Evolutionary conservation across 2,888 invertebrate species (phyloP), one percentile per base, ranked within the genome.

Genomic region (Taenaris catops): DNA sequence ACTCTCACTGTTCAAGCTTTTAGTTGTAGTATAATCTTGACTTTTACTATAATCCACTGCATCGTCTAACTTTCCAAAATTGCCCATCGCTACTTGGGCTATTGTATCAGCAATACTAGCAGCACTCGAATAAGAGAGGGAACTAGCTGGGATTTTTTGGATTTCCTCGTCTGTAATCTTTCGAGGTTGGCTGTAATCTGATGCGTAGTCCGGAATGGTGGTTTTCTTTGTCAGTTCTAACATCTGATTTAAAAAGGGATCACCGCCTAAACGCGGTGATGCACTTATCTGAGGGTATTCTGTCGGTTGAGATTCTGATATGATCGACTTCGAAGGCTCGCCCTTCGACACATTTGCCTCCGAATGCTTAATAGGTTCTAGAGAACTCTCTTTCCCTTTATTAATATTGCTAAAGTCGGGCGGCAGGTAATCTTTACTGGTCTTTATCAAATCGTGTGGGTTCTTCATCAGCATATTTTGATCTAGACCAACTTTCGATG

Each of bases 121-220:
- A 0, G 79, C 59, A 20, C 63, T 70, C 17, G 81, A 62, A 43
- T 86, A 86, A 0, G 86, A 64, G 44, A 87, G 81, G 47, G 83
- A 71, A 41, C 89, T 80, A 6, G 88, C 66, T 44, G 89, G 84
- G 39, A 87, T 61, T 25, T 84, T 69, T 7, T 75, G 69, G 6
- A 71, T 56, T 36, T 87, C 73, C 39, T 90, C 90, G 45, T 89
- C 90, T 12, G 83, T 65, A 26, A 91, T 72, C 65, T 92, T 92
- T 5, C 88, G 53, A 23, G 89, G 88, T 34, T 91, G 90, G 38
- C 84, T 76, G 37, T 81, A 81, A 44, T 88, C 87, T 1, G 74
- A 56, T 46, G 81, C 63, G 45, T 87, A 88, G 51, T 87, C 87
- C 1, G 87, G 75, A 72, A 86, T 78, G 1, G 87, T 87, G 0